These are phyloP conservation scores for Rhea americana DNA, from an alignment of 2,113 vertebrate genomes.

Conservation along the genomic window DNA sequence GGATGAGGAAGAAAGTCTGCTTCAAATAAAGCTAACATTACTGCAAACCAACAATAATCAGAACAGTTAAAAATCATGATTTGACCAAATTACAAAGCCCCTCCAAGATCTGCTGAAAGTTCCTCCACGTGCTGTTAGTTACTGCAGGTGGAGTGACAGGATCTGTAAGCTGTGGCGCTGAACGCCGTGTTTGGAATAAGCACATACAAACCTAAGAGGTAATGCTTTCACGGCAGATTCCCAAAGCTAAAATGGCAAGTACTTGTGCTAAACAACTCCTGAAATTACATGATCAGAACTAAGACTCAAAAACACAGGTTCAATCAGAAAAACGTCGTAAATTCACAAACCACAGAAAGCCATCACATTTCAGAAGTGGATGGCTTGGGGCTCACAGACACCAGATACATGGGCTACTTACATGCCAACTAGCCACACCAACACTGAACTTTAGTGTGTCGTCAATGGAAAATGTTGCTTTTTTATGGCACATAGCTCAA, in stretches of 20 bases:
- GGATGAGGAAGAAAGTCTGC: background rate
- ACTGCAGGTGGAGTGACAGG: background rate
- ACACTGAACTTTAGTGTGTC: background rate
- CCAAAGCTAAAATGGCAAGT: background rate
- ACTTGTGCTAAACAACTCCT: background rate
- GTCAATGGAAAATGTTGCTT: background rate
- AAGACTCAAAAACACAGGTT: background rate
- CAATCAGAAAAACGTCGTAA: background rate
- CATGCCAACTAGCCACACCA: background rate
- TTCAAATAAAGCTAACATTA: background rate
- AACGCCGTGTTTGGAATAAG: background rate
- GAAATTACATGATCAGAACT: background rate
- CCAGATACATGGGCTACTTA: rapidly evolving
- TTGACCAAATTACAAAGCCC: background rate
- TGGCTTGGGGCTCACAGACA: background rate
- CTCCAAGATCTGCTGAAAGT: background rate
- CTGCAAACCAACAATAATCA: background rate
- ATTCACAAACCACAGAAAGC: background rate
- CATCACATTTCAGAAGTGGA: background rate
- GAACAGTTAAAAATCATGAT: background rate
- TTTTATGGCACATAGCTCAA: background rate
- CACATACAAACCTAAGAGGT: background rate
- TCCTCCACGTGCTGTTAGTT: background rate
- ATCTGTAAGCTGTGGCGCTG: background rate
- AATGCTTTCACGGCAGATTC: background rate